phyloP scores from a whole-genome alignment of 2,113 vertebrate genomes.

The Microcebus tavaratra region DNA sequence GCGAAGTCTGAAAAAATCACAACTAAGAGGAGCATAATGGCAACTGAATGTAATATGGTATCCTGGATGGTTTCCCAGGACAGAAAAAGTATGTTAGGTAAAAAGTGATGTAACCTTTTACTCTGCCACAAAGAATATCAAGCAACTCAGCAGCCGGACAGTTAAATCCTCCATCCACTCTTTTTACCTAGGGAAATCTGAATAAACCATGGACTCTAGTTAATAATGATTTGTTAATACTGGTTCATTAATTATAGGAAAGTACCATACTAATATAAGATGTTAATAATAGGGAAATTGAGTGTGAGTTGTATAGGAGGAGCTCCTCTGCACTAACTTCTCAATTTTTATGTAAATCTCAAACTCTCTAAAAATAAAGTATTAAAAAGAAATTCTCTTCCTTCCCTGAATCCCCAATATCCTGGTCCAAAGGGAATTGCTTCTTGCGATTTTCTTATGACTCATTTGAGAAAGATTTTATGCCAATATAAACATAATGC shows the following conservation, averaged over 20 bases:
- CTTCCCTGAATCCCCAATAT: not conserved
- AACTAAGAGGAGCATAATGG: not conserved
- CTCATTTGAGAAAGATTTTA: constrained; percentile 26
- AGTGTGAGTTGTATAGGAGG: not conserved
- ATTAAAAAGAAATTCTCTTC: not conserved
- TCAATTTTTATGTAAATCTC: constrained; percentile 20
- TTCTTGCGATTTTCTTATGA: constrained; percentile 19
- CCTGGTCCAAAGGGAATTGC: not conserved
- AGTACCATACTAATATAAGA: not conserved
- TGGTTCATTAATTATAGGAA: not conserved
- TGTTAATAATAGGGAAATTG: not conserved
- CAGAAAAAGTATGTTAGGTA: not conserved
- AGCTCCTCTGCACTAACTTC: not conserved
- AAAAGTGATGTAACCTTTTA: not conserved
- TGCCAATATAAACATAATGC: not conserved
- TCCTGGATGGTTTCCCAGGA: not conserved
- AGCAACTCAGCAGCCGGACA: not conserved
- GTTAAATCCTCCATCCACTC: not conserved
- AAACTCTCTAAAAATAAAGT: not conserved
- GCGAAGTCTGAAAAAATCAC: not conserved
- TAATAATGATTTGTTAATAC: not conserved
- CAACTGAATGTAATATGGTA: not conserved
- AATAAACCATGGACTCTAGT: not conserved
- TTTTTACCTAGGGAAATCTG: not conserved
- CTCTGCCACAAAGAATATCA: not conserved